Percentiles rank a stretch among this genome's conserved stretches.
Conservation (phyloP, 2,113 vertebrate species). For the Chelonoidis abingdonii region DNA sequence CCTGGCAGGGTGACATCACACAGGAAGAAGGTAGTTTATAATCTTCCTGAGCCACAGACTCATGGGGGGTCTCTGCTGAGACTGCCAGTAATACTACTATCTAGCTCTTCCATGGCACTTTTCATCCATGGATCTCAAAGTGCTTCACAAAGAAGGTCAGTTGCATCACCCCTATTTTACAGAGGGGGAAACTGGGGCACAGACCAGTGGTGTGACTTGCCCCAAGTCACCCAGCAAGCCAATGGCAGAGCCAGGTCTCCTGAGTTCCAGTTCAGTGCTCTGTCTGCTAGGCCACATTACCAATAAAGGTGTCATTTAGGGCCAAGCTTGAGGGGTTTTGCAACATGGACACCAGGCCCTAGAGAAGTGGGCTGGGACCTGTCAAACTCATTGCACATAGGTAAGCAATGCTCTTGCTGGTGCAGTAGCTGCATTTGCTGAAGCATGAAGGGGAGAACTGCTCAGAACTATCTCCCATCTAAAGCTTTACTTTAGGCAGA, state of each 20-base stretch:
- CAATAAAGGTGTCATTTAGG: neutral
- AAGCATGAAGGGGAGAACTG: neutral
- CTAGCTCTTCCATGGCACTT: neutral
- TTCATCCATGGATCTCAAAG: neutral
- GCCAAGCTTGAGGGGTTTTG: neutral
- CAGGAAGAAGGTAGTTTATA: neutral
- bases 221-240: neutral
- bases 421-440: neutral
- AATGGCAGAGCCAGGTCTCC: neutral
- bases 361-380: neutral
- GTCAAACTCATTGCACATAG: fast-evolving
- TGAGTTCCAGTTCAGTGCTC: neutral
- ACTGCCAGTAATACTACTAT: neutral
- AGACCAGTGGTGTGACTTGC: neutral
- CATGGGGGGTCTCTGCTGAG: neutral
- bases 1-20: neutral
- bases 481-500: neutral
- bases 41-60: neutral
- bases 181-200: neutral
- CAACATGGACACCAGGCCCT: neutral
- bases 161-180: neutral
- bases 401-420: neutral
- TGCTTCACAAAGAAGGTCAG: neutral
- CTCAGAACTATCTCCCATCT: neutral
- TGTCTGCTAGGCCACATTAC: neutral